Evolutionary conservation across 1,140 invertebrate genomes (phyloP).

Genomic region (Diorhabda carinulata): DNA sequence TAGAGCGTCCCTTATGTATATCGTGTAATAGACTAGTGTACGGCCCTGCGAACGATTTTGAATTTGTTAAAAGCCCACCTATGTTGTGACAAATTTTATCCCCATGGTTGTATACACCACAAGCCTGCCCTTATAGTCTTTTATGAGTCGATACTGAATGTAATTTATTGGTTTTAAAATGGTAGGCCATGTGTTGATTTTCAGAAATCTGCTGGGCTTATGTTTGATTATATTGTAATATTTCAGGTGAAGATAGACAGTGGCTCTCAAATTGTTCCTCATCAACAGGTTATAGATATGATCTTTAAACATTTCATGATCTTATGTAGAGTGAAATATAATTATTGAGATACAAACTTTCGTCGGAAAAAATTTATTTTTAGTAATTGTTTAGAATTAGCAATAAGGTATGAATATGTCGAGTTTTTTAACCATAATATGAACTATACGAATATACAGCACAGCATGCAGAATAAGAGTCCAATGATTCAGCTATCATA

Average conservation of each 20-base stretch:
- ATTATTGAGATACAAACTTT: no score
- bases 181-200: constrained; percentile 30
- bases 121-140: constrained; percentile 9
- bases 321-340: no score
- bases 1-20: no score
- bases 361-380: no score
- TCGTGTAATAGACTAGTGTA: not conserved
- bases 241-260: not conserved
- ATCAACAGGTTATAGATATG: no score
- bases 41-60: not conserved
- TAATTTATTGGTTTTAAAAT: constrained; percentile 26
- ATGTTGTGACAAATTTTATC: constrained; percentile 34
- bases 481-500: no score
- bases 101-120: constrained; percentile 13
- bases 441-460: no score
- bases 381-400: no score
- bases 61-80: constrained; percentile 24
- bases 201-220: constrained; percentile 15
- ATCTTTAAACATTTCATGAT: no score
- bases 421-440: no score
- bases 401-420: no score
- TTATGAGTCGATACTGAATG: not conserved
- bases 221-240: constrained; percentile 8
- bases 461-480: no score
- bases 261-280: not conserved